phyloP scores from a whole-genome alignment of 1,140 invertebrate species.

The Ceratitis capitata region DNA sequence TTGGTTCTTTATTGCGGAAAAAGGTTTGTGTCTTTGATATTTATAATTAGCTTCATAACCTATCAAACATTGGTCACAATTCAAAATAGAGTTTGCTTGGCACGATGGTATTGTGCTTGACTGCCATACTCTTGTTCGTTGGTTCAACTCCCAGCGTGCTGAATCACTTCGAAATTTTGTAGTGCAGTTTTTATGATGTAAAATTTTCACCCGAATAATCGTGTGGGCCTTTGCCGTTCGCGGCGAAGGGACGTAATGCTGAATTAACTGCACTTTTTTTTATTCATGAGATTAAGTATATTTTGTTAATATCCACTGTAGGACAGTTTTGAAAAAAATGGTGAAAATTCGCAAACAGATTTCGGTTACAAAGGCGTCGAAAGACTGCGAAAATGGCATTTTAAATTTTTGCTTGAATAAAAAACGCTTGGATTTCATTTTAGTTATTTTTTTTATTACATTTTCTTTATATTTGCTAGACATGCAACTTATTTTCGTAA shows the following conservation, averaged over 20 bases:
- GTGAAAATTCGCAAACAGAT: too few species aligned
- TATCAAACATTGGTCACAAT: neutral
- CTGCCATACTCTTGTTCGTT: too few species aligned
- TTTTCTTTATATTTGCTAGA: neutral
- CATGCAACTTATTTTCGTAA: constrained; percentile 11
- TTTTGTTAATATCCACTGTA: too few species aligned
- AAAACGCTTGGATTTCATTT: neutral
- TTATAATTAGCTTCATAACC: neutral
- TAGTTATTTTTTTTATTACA: neutral
- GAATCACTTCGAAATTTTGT: neutral
- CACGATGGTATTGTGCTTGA: neutral
- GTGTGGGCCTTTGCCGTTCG: constrained; percentile 42
- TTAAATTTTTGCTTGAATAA: neutral
- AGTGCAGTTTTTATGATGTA: constrained; percentile 43
- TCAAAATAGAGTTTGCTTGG: neutral
- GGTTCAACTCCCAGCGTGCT: neutral
- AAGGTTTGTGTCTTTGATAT: neutral
- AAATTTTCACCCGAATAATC: constrained; percentile 43
- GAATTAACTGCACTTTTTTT: constrained; percentile 34
- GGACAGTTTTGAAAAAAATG: too few species aligned
- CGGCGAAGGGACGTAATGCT: constrained; percentile 47
- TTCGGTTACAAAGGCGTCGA: too few species aligned
- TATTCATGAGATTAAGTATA: neutral
- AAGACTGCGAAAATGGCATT: too few species aligned
- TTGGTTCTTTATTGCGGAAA: neutral